A percentile compares a stretch with the other conserved stretches of the same genome.
These are phyloP conservation scores for Coracias cyanogaster DNA, from an alignment of 2,797 vertebrate species.

Conservation along the genomic window DNA sequence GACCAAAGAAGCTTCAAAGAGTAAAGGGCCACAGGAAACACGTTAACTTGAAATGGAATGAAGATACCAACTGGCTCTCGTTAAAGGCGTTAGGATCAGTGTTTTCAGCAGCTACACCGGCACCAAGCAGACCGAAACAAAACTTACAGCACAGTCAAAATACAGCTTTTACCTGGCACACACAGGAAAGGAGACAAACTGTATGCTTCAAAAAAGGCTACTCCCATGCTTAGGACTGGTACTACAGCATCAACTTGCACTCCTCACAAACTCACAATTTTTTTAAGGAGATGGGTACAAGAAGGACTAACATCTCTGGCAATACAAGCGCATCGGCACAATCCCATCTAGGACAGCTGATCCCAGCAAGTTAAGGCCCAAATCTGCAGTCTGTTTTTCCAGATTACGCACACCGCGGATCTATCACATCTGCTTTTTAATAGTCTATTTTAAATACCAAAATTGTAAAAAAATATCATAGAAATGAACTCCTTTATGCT, in stretches of 20 bases:
- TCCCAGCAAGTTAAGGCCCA: conserved; percentile 64
- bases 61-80: conserved; percentile 60
- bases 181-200: conserved; percentile 6
- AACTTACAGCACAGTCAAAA: conserved; percentile 55
- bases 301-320: conserved; percentile 38
- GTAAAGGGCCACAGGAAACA: conserved; percentile 14
- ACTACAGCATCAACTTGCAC: conserved; percentile 40
- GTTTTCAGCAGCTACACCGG: conserved; percentile 53
- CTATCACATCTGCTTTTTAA: neutral
- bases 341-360: conserved; percentile 31
- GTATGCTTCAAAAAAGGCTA: conserved; percentile 21
- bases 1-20: neutral
- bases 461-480: conserved; percentile 48
- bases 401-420: neutral
- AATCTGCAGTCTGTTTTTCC: conserved; percentile 8
- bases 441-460: neutral
- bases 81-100: conserved; percentile 6
- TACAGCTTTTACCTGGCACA: conserved; percentile 54
- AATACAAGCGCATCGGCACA: conserved; percentile 67
- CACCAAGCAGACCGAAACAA: conserved; percentile 56
- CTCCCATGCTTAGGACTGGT: conserved; percentile 38
- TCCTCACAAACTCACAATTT: conserved; percentile 33
- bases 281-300: conserved; percentile 30
- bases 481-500: conserved; percentile 20
- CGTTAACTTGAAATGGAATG: conserved; percentile 70